Base-by-base conservation (phyloP, 37 sponge, comb jelly and placozoan genomes). In the Agelas oroides region DNA sequence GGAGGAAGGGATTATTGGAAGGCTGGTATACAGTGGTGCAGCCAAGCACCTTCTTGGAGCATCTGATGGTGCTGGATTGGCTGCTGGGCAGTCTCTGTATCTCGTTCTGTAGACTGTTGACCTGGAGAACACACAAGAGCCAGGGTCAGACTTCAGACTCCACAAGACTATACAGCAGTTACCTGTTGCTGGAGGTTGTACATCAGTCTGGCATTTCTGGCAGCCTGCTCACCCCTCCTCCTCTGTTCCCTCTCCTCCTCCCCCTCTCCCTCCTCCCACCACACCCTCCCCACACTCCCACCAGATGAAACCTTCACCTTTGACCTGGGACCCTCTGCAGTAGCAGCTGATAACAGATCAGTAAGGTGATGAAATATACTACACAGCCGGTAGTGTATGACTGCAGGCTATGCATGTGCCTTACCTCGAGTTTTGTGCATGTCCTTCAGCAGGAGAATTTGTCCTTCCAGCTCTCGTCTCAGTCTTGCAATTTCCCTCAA, bases 181-280 rank as follows among this genome's bases (percentile, higher is more conserved):
- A 87, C 83, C 89, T 88, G 82, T 2, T 86, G 92, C 46, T 82
- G 58, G 34, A 92, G 76, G 46, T 87, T 68, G 62, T 92, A 92
- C 24, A 92, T 37, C 69, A 75, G 66, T 30, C 92, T 70, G 25
- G 69, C 53, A 54, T 71, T 92, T 57, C 84, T 78, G 19, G 67
- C 64, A 18, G 53, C 24, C 55, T 84, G 92, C 36, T 83, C 92
- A n/a, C 70, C 66, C 21, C 31, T 76, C 39, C 80, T 77, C n/a
- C 72, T 55, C 16, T 63, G 63, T 59, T 58, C 53, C 76, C 75
- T 90, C 76, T 71, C 75, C n/a, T 60, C 68, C 16, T 73, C 75
- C 25, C 65, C 71, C 66, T 75, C 70, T 61, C 59, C 76, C 53
- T 71, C 84, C 62, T 80, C 91, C 86, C 34, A 2, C 60, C 82